Percentiles rank a stretch among this genome's conserved stretches.
Evolutionary conservation across 2,797 vertebrate genomes (phyloP).

Genomic region (Moxostoma hubbsi): DNA sequence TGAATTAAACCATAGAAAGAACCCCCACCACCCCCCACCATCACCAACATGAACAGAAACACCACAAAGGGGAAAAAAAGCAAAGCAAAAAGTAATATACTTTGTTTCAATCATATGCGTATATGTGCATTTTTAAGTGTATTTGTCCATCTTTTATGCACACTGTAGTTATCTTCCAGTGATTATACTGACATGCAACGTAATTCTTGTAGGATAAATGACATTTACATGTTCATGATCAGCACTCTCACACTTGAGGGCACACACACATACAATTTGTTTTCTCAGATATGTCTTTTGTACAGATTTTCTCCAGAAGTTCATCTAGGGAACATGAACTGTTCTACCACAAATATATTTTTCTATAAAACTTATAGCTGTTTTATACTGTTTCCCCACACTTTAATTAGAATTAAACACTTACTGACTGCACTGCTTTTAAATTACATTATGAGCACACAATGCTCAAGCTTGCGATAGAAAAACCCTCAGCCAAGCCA

Average conservation of each 20-base stretch:
- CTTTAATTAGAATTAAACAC: slow-evolving; percentile 42
- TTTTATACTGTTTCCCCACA: slow-evolving; percentile 24
- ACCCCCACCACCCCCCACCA: slow-evolving; percentile 66
- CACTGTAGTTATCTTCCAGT: slow-evolving; percentile 10
- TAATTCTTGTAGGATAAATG: slow-evolving; percentile 40
- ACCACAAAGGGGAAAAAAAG: slow-evolving; percentile 60
- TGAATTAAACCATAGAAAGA: slow-evolving; percentile 99
- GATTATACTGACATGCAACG: slow-evolving; percentile 25
- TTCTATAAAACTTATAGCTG: slow-evolving; percentile 12
- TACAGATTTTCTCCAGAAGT: slow-evolving; percentile 32
- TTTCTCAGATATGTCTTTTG: slow-evolving; percentile 18
- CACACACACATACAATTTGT: background rate
- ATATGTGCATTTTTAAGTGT: slow-evolving; percentile 54
- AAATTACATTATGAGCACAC: slow-evolving; percentile 37
- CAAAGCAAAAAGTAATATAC: slow-evolving; percentile 51
- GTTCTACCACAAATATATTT: slow-evolving; percentile 4
- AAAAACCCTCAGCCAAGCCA: slow-evolving; percentile 16
- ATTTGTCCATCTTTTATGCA: slow-evolving; percentile 31
- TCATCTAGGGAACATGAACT: slow-evolving; percentile 23
- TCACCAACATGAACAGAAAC: slow-evolving; percentile 73
- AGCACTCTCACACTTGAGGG: background rate
- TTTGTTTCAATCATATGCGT: slow-evolving; percentile 55
- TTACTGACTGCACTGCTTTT: slow-evolving; percentile 39
- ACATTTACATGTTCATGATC: slow-evolving; percentile 22
- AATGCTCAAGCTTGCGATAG: background rate